Evolutionary conservation across 2,888 invertebrate species (phyloP).

Genomic region (Protophormia terraenovae): DNA sequence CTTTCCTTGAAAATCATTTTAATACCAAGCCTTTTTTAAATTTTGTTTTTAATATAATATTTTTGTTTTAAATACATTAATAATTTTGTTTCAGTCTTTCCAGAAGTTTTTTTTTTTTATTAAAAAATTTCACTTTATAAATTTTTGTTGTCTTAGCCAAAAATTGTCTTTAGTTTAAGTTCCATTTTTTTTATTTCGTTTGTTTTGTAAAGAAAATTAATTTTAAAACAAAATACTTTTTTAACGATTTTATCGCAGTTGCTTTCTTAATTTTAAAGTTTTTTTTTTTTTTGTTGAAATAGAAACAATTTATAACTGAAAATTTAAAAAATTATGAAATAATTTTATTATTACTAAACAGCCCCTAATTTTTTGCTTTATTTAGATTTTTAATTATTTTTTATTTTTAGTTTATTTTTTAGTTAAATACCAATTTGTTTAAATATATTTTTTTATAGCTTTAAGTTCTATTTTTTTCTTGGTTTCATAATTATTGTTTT

Average conservation of each 20-base stretch:
- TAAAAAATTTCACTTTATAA: constrained; percentile 20
- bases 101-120: constrained; percentile 61
- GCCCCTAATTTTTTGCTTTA: constrained; percentile 60
- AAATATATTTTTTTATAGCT: constrained; percentile 7
- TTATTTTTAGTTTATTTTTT: constrained; percentile 51
- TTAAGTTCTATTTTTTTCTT: neutral
- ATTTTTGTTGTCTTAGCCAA: constrained; percentile 42
- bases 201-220: constrained; percentile 54
- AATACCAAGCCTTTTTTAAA: constrained; percentile 58
- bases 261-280: constrained; percentile 63
- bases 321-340: constrained; percentile 1
- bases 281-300: constrained; percentile 45
- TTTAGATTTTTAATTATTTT: constrained; percentile 44
- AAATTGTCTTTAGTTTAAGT: constrained; percentile 35
- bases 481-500: constrained; percentile 49
- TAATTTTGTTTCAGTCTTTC: constrained; percentile 74
- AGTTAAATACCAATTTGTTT: constrained; percentile 66
- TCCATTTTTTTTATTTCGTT: too few relatives aligned
- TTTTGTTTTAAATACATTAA: constrained; percentile 72
- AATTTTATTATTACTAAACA: constrained; percentile 55
- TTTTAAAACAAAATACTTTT: constrained; percentile 28
- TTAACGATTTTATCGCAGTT: constrained; percentile 71
- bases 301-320: constrained; percentile 55
- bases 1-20: constrained; percentile 30
- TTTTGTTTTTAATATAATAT: constrained; percentile 42